Evolutionary conservation across 1,140 invertebrate genomes (phyloP).

Genomic region (Ips nitidus): DNA sequence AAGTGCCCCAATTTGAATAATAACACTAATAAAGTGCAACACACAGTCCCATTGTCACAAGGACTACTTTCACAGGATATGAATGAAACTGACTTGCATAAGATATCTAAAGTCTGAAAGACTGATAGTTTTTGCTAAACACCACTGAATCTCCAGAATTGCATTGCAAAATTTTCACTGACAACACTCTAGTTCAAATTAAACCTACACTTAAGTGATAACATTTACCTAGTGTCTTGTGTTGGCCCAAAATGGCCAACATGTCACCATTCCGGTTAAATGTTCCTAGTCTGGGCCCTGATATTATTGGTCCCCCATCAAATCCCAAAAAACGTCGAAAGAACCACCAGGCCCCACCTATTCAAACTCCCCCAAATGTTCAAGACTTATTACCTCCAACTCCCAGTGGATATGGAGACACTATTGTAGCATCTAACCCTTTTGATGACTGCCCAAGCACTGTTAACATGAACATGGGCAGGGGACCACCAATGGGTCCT

Average conservation of each 20-base stretch:
- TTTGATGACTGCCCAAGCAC: constrained; percentile 88
- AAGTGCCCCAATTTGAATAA: constrained; percentile 19
- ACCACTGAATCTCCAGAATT: constrained; percentile 42
- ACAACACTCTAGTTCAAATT: constrained; percentile 27
- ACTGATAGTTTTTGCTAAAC: constrained; percentile 40
- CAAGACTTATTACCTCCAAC: constrained; percentile 81
- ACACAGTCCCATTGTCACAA: neutral
- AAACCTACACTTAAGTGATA: constrained; percentile 29
- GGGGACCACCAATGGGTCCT: constrained; percentile 52
- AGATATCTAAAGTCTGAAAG: constrained; percentile 42
- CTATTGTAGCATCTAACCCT: constrained; percentile 91
- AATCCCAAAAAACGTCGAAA: constrained; percentile 70
- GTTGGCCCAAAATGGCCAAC: constrained; percentile 61
- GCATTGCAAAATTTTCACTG: constrained; percentile 31
- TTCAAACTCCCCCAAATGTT: constrained; percentile 63
- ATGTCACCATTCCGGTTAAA: constrained; percentile 69
- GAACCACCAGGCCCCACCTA: constrained; percentile 60
- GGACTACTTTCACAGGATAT: neutral
- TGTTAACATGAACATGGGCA: constrained; percentile 64
- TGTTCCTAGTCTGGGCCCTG: constrained; percentile 61
- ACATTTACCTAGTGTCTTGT: constrained; percentile 34
- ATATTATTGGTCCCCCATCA: constrained; percentile 64
- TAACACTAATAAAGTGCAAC: neutral
- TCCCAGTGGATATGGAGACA: constrained; percentile 85
- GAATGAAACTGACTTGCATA: constrained; percentile 34